A percentile compares a stretch with the other conserved stretches of the same genome.
Evolutionary conservation across 2,797 vertebrate genomes (phyloP).

Genomic region (Picus viridis): DNA sequence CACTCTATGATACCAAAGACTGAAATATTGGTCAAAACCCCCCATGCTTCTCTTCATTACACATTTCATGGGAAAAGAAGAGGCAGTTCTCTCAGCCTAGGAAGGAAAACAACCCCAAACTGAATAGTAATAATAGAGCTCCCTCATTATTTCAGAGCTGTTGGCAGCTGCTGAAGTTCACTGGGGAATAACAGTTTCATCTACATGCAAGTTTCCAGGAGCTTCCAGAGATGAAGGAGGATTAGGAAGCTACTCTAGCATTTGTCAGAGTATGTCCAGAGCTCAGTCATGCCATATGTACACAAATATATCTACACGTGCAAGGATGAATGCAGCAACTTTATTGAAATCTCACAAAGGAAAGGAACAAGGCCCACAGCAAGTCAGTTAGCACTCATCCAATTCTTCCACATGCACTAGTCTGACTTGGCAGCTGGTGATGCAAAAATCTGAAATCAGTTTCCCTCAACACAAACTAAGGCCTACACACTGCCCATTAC

Average conservation of each 20-base stretch:
- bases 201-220: not conserved
- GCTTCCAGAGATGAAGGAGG: not conserved
- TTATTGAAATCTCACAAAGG: slow-evolving; percentile 43
- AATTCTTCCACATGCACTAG: not conserved
- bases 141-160: not conserved
- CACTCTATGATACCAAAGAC: not conserved
- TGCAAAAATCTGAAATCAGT: not conserved
- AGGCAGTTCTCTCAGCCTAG: not conserved
- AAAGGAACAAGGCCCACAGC: not conserved
- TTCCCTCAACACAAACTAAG: not conserved
- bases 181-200: not conserved
- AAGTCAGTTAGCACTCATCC: not conserved
- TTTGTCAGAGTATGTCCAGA: accelerated
- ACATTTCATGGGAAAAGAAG: not conserved
- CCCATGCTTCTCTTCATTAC: not conserved
- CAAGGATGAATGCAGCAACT: not conserved
- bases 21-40: not conserved
- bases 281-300: not conserved
- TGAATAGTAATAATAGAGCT: not conserved
- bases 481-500: not conserved
- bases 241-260: not conserved
- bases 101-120: not conserved
- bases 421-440: no score
- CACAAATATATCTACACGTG: accelerated
- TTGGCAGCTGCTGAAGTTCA: accelerated